Evolutionary conservation across 2,113 vertebrate genomes (phyloP).

Genomic region (Oreochromis tanganicae): DNA sequence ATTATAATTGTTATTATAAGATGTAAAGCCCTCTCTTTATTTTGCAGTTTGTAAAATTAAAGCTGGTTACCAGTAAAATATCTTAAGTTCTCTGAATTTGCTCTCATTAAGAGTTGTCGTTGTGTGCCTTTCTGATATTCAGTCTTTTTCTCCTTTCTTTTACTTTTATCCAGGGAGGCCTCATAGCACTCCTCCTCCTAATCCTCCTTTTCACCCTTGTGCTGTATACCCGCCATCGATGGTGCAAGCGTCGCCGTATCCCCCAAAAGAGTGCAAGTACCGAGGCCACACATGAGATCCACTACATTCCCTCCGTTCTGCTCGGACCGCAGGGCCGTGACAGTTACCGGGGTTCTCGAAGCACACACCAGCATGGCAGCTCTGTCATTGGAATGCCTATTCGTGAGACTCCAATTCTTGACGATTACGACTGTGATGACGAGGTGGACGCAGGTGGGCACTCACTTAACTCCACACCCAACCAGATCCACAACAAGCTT

Average conservation of each 20-base stretch:
- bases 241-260: slow-evolving; percentile 88
- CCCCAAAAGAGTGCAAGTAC: slow-evolving; percentile 97
- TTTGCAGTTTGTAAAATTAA: background rate
- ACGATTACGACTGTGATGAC: slow-evolving; percentile 91
- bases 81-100: background rate
- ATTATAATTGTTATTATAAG: slow-evolving; percentile 14
- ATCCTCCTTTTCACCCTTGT: slow-evolving; percentile 92
- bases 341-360: slow-evolving; percentile 81
- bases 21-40: background rate
- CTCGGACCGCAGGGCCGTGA: slow-evolving; percentile 89
- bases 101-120: background rate
- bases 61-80: background rate
- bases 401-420: slow-evolving; percentile 94
- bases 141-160: background rate
- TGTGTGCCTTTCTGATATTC: background rate
- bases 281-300: slow-evolving; percentile 96
- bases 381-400: slow-evolving; percentile 94
- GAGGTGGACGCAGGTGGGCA: slow-evolving; percentile 77
- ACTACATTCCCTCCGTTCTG: slow-evolving; percentile 96
- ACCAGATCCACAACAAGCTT: slow-evolving; percentile 66
- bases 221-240: slow-evolving; percentile 88
- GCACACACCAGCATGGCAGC: slow-evolving; percentile 81
- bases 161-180: slow-evolving; percentile 79
- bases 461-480: slow-evolving; percentile 63
- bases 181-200: slow-evolving; percentile 90